Base-by-base conservation (phyloP, 1,140 invertebrate genomes). In the Temnothorax nylanderi region DNA sequence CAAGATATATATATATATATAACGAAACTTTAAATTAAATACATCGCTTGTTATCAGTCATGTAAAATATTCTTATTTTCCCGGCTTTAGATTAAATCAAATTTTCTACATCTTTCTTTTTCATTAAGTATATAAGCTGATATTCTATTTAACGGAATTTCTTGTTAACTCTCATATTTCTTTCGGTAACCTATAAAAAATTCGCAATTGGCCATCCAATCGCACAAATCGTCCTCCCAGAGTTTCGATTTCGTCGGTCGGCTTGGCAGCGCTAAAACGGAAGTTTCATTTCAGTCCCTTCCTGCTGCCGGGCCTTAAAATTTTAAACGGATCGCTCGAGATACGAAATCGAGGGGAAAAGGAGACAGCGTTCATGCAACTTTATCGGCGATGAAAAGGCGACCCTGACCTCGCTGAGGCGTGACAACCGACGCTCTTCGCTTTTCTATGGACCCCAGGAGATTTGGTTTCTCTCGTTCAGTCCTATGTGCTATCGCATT, bases 341-440 rank as follows among this genome's bases (percentile, higher is more conserved):
- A 60, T 74, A 72, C 80, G 80, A 13, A 62, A 71, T 58, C 37
- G 49, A 7, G 32, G 21, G 26, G 32, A 18, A 49, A 49, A 84
- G 32, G 54, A 60, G 41, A 49, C 54, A 60, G 54, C 54, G 54
- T 60, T 84, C 69, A 58, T 60, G 80, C 80, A 84, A 84, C 69
- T 84, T 84, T 75, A 84, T 84, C 71, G 72, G 41, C 67, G 85
- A 87, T 58, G 80, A 90, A 90, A 90, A 85, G 80, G 16, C 76
- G 85, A 87, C 89, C 88, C 88, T 89, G 89, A 90, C 89, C 89
- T 90, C 87, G 75, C 81, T 37, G 51, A 65, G 65, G 18, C 32
- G 54, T 74, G 80, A 74, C 80, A 82, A 82, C 80, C 54, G 82
- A 88, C 71, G 71, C 75, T 89, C 67, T 65, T 72, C 76, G 49